Evolutionary conservation across 2,888 invertebrate genomes (phyloP).

Genomic region (Itoplectis maculator): DNA sequence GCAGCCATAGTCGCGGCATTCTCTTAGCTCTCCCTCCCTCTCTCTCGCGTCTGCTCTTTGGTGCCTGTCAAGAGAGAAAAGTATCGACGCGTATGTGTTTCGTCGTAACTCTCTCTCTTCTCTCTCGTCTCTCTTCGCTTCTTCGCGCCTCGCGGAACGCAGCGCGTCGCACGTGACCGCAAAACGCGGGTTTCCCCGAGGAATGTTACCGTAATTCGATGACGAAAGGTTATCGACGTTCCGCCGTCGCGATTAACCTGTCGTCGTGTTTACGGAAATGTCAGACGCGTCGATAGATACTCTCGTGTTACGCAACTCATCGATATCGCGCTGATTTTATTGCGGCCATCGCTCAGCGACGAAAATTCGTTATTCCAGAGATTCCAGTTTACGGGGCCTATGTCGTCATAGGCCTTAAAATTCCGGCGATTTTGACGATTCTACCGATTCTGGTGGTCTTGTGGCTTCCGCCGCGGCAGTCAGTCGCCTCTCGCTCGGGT

Average conservation of each 20-base stretch:
- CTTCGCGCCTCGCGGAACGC: conserved; percentile 5
- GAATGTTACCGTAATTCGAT: conserved; percentile 42
- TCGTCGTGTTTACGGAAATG: neutral
- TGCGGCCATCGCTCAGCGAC: too few species aligned
- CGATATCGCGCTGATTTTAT: neutral
- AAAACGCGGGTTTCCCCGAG: conserved; percentile 9
- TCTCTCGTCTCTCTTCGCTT: neutral
- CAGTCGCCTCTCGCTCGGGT: neutral
- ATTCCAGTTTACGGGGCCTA: neutral
- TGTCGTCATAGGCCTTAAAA: conserved; percentile 19
- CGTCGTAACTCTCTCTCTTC: neutral
- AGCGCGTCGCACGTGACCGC: conserved; percentile 44
- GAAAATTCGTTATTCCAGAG: neutral
- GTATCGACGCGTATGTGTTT: too few species aligned
- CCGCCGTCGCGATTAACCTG: neutral
- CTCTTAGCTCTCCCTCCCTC: too few species aligned
- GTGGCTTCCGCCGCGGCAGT: neutral
- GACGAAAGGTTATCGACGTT: conserved; percentile 26
- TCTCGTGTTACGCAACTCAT: neutral
- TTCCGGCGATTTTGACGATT: too few species aligned
- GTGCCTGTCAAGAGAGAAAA: neutral
- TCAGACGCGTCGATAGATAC: conserved; percentile 10
- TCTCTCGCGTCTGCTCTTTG: too few species aligned
- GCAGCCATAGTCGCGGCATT: neutral
- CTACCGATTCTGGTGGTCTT: too few species aligned